Evolutionary conservation across 2,113 vertebrate species (phyloP), one percentile per base, ranked within the genome.

Genomic region (Monarcha castaneiventris): DNA sequence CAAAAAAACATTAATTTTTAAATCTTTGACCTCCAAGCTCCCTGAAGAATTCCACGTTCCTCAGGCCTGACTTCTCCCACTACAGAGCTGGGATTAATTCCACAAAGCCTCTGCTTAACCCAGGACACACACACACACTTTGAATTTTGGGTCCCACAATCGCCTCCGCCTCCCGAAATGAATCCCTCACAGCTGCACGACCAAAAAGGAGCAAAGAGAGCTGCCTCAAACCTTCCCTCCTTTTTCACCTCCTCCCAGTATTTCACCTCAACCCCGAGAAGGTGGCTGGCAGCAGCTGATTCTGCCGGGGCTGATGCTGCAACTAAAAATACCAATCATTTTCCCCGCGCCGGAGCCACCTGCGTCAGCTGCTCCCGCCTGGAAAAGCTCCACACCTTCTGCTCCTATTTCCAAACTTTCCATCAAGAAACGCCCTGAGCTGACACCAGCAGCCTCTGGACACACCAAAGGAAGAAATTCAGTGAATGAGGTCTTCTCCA

Each of bases 291-390:
- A 66, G 2, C 17, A n/a, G 76, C 15, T 37, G 69, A 11, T 52
- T 20, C 7, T 52, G 67, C 10, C 19, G 1, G 35, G 23, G 22
- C 7, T 20, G 58, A 33, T 25, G n/a, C 13, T 14, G 33, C 3
- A 3, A 29, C 18, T 27, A 3, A 55, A 80, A 32, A 33, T 2
- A 30, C 0, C 2, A 44, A 16, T 1, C 3, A 1, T 62, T 46
- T n/a, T 39, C 6, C 21, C 44, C 17, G 46, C 26, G 23, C 62
- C 8, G 22, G 3, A 13, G 56, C n/a, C 48, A 25, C 46, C 52
- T 12, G 27, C 21, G 6, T 8, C 76, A 27, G 48, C 75, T 16
- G 75, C 75, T 78, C 32, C 61, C 0, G 23, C 6, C 5, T 5
- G 26, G 6, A 26, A 26, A 13, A 20, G 15, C 30, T 54, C 56